A percentile compares a stretch with the other conserved stretches of the same genome.
phyloP scores from a whole-genome alignment of 2,888 invertebrate species.

The Drosophila subsilvestris region DNA sequence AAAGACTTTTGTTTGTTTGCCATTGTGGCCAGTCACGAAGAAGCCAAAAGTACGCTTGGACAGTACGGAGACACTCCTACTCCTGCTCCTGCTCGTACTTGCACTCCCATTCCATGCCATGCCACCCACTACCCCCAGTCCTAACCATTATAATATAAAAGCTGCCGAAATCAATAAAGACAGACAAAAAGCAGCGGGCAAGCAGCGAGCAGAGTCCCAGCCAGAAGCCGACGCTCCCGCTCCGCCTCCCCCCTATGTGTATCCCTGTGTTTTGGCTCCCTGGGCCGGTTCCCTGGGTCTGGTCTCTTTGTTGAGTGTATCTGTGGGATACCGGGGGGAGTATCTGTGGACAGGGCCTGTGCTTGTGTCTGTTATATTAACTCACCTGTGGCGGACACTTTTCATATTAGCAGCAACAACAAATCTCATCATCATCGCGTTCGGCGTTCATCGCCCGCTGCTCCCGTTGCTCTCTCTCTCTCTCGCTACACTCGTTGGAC shows the following conservation, averaged over 20 bases:
- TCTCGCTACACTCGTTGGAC: conserved; percentile 30
- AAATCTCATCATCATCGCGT: conserved; percentile 49
- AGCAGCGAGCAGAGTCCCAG: conserved; percentile 21
- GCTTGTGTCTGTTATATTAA: conserved; percentile 60
- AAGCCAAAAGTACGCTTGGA: conserved; percentile 53
- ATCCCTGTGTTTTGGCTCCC: conserved; percentile 23
- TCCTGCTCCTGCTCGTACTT: conserved; percentile 1
- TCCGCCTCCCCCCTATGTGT: conserved; percentile 12
- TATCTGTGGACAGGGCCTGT: conserved; percentile 38
- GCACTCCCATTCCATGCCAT: conserved; percentile 1
- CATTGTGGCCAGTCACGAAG: conserved; percentile 66
- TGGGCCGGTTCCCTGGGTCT: conserved; percentile 13
- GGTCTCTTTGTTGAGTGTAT: conserved; percentile 28
- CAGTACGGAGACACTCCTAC: conserved; percentile 13
- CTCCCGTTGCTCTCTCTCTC: conserved; percentile 23
- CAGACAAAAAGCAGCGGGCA: conserved; percentile 59
- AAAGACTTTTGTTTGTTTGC: conserved; percentile 52
- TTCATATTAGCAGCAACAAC: conserved; percentile 54
- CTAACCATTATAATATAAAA: conserved; percentile 46
- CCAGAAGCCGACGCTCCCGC: conserved; percentile 5
- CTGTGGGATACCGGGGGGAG: conserved; percentile 16
- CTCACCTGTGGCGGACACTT: conserved; percentile 78
- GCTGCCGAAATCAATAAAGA: conserved; percentile 74
- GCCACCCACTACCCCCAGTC: conserved; percentile 17
- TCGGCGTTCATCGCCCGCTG: not conserved